A percentile compares a stretch with the other conserved stretches of the same genome.
phyloP scores from a whole-genome alignment of 30 jellyfish, hydroid and myxozoan genomes.

The Pelagia noctiluca region DNA sequence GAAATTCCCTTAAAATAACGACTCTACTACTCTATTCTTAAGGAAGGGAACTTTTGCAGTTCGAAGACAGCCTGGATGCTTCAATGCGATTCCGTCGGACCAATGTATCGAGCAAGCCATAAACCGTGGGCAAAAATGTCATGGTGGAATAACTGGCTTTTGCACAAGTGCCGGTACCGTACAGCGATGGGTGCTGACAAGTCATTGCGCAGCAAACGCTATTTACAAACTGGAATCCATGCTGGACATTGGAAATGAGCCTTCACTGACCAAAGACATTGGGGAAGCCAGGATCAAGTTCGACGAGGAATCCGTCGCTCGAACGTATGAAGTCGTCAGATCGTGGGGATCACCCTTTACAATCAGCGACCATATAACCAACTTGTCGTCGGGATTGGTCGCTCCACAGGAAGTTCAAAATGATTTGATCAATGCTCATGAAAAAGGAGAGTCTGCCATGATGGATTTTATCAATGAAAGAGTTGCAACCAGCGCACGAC shows the following conservation, averaged over 20 bases:
- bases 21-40: background rate
- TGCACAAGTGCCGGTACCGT: slow-evolving; percentile 65
- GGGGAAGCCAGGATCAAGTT: slow-evolving; percentile 35
- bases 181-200: slow-evolving; percentile 70
- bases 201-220: slow-evolving; percentile 55
- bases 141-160: slow-evolving; percentile 60
- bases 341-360: background rate
- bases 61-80: slow-evolving; percentile 10
- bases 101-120: slow-evolving; percentile 60
- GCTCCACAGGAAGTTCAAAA: slow-evolving; percentile 44
- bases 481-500: slow-evolving; percentile 1
- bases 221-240: slow-evolving; percentile 22
- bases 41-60: slow-evolving; percentile 23
- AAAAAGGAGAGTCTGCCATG: slow-evolving; percentile 13
- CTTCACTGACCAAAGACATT: slow-evolving; percentile 42
- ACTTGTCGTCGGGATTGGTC: slow-evolving; percentile 29
- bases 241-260: slow-evolving; percentile 24
- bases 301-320: slow-evolving; percentile 31
- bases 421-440: slow-evolving; percentile 26
- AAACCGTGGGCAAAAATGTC: slow-evolving; percentile 59
- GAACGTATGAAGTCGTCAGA: slow-evolving; percentile 22
- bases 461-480: slow-evolving; percentile 26
- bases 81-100: slow-evolving; percentile 32
- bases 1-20: background rate
- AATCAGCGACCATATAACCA: background rate